Percentiles rank a stretch among this genome's conserved stretches.
These are phyloP conservation scores for Dolichoris vasculosae DNA, from an alignment of 1,140 invertebrate genomes.

Conservation along the genomic window DNA sequence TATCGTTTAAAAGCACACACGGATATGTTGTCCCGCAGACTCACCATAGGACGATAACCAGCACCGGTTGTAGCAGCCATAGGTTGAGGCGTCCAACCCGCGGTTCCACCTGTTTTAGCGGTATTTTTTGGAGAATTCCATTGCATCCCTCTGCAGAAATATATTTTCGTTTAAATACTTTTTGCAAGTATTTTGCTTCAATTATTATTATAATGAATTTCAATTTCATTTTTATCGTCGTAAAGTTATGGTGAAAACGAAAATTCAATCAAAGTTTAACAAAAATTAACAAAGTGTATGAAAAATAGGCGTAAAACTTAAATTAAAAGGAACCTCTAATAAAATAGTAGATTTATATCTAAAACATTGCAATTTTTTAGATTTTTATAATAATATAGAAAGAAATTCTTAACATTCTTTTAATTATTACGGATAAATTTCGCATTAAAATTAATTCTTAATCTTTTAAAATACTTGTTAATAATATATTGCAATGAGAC, in stretches of 20 bases:
- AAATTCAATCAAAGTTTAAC: too few relatives aligned
- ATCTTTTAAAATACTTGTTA: too few relatives aligned
- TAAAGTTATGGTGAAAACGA: too few relatives aligned
- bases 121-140: conserved; percentile 91
- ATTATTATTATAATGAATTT: too few relatives aligned
- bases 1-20: neutral
- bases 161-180: neutral
- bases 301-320: too few relatives aligned
- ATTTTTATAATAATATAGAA: neutral
- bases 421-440: too few relatives aligned
- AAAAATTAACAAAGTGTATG: too few relatives aligned
- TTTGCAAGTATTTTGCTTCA: neutral
- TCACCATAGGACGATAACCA: conserved; percentile 89
- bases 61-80: conserved; percentile 90
- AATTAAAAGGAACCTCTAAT: too few relatives aligned
- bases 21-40: conserved; percentile 33
- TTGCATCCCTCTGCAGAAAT: conserved; percentile 80
- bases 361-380: neutral
- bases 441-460: neutral
- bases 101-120: conserved; percentile 82
- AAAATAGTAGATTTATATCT: too few relatives aligned
- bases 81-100: conserved; percentile 86
- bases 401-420: too few relatives aligned
- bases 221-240: too few relatives aligned
- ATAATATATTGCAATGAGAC: too few relatives aligned